These are phyloP conservation scores for Hirundo rustica DNA, from an alignment of 2,797 vertebrate species.

Conservation along the genomic window DNA sequence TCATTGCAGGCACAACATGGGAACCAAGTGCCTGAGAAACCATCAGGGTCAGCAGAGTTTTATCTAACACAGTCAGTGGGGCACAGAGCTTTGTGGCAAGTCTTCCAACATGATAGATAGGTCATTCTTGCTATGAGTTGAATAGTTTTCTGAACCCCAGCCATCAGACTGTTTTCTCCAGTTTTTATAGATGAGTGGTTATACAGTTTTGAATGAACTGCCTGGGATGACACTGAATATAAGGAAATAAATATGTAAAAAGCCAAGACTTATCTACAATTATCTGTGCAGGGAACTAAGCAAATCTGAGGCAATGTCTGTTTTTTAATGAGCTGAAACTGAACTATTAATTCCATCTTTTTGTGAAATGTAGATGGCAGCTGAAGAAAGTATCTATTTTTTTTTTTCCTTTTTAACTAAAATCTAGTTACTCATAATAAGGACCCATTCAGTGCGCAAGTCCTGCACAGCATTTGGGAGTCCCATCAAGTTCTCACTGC, in stretches of 20 bases:
- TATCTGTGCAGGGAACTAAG: neutral
- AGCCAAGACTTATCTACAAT: neutral
- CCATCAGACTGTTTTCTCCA: neutral
- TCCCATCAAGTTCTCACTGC: neutral
- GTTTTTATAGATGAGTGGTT: neutral
- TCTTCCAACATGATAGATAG: neutral
- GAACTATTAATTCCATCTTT: neutral
- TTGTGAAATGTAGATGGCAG: neutral
- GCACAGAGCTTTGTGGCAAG: neutral
- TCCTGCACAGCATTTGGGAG: neutral
- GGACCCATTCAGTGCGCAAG: neutral
- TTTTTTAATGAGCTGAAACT: neutral
- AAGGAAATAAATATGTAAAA: neutral
- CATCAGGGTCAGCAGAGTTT: neutral
- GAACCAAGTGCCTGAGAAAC: neutral
- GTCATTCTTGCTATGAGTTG: neutral
- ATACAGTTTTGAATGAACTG: neutral
- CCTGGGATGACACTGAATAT: neutral
- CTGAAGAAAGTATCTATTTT: neutral
- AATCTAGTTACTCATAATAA: neutral
- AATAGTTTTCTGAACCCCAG: neutral
- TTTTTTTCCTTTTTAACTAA: neutral
- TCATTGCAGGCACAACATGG: neutral
- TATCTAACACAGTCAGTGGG: neutral
- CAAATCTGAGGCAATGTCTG: neutral